Evolutionary conservation across 2,797 vertebrate genomes (phyloP), one percentile per base, ranked within the genome.

Genomic region (Amblyraja radiata): DNA sequence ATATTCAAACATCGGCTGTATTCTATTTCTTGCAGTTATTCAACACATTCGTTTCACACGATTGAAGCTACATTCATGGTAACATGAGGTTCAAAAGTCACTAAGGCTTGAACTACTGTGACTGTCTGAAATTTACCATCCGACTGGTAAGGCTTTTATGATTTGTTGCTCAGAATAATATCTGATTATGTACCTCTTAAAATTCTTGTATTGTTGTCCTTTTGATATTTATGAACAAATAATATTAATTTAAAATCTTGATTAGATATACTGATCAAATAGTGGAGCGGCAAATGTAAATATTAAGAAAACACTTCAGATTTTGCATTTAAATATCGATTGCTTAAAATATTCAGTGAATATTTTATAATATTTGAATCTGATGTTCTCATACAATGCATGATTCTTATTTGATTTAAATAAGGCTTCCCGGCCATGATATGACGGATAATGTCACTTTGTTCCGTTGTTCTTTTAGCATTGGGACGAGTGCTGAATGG

Each of bases 391-490:
- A 10, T 46, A 92, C 39, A 76, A 76, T 93, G 93, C 76, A 93
- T 91, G 81, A 95, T 93, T 93, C 1, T 0, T 94, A 94, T 63
- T 90, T 94, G 94, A 84, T 79, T 93, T 98, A 99, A 23, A 99
- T 97, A 93, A 99, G 97, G 95, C 99, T 99, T 95, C 99, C 99
- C 2, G 99, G 99, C 99, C 99, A 99, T 95, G 98, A 99, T 94
- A 99, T 97, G 93, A 99, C 99, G 0, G 98, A 99, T 71, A 99
- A 97, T 7, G 97, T 98, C 94, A 99, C 98, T 95, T 98, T 98
- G 96, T 97, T 99, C 93, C 99, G 97, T 95, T 99, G 98, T 95
- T 99, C 99, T 96, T 99, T 99, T 95, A 99, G 94, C 98, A 99
- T 99, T 93, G 99, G 98, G 88, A 99, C 98, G 14, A 99, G 95